Percentiles rank a stretch among this genome's conserved stretches.
Conservation (phyloP, 2,888 invertebrate species). For the Agrilus cyanescens region DNA sequence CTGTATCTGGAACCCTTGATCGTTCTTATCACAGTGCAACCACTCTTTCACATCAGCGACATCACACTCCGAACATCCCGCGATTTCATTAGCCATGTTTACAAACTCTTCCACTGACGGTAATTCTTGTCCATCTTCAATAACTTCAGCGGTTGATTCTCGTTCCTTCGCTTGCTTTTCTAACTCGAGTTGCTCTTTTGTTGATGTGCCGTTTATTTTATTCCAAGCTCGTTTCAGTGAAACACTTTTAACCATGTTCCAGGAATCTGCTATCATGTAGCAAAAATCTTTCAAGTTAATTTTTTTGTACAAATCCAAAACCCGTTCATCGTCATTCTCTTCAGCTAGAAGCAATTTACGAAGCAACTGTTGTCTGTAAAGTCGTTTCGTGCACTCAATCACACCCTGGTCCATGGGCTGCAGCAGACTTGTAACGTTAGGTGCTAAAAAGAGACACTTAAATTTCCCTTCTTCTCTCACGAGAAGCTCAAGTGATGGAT, state of each 20-base stretch:
- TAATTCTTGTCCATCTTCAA: constrained; percentile 7
- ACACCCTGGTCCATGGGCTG: constrained; percentile 20
- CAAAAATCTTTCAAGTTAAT: constrained; percentile 11
- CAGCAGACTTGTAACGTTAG: constrained; percentile 16
- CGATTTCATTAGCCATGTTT: constrained; percentile 8
- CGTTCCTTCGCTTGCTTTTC: constrained; percentile 6
- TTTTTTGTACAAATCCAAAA: background rate
- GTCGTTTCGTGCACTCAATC: constrained; percentile 1
- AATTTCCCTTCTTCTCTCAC: constrained; percentile 8
- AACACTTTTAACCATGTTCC: constrained; percentile 4
- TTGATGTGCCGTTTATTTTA: constrained; percentile 2
- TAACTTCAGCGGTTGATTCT: constrained; percentile 1
- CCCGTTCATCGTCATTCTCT: background rate
- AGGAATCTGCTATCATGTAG: constrained; percentile 13
- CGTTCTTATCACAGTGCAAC: constrained; percentile 11
- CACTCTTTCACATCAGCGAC: constrained; percentile 11
- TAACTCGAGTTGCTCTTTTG: constrained; percentile 2
- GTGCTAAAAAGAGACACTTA: constrained; percentile 15
- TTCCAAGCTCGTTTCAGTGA: background rate
- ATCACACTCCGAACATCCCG: constrained; percentile 7
- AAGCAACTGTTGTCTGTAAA: background rate
- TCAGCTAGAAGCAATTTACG: background rate
- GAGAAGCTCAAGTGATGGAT: background rate
- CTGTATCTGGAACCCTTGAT: constrained; percentile 13
- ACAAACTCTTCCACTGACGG: constrained; percentile 5